Percentiles rank a stretch among this genome's conserved stretches.
Conservation (phyloP, 2,888 invertebrate species). For the Sesamia inferens region DNA sequence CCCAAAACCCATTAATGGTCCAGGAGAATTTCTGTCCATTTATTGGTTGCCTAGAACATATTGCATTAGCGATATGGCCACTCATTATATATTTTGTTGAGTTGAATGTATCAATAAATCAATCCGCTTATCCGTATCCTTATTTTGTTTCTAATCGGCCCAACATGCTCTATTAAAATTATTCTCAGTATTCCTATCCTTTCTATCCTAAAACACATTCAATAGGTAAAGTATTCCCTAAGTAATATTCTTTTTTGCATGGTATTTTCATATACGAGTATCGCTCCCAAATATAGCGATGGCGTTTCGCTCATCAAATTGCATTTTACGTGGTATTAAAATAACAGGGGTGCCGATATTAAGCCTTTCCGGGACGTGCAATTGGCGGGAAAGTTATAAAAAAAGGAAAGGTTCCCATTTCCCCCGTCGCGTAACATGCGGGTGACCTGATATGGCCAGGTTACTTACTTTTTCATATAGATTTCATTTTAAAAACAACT, state of each 20-base stretch:
- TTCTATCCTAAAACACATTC: neutral
- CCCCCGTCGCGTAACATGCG: neutral
- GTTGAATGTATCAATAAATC: too few relatives aligned
- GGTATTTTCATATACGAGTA: conserved; percentile 12
- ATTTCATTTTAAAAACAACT: neutral
- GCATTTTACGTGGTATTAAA: conserved; percentile 29
- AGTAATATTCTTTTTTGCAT: conserved; percentile 7
- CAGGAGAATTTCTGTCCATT: too few relatives aligned
- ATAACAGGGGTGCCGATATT: conserved; percentile 5
- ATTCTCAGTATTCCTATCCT: neutral
- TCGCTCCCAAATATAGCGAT: conserved; percentile 18
- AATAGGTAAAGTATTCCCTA: neutral
- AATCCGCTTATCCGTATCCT: neutral
- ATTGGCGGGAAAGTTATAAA: neutral
- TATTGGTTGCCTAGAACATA: too few relatives aligned
- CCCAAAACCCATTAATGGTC: too few relatives aligned
- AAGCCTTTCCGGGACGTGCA: neutral
- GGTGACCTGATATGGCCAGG: neutral
- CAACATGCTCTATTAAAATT: neutral
- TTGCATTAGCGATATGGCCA: too few relatives aligned
- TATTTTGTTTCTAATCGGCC: neutral
- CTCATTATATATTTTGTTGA: too few relatives aligned
- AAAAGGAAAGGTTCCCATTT: conserved; percentile 1
- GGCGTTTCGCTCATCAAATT: conserved; percentile 32
- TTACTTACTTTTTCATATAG: neutral